Evolutionary conservation across 2,113 vertebrate genomes (phyloP).

Genomic region (rat (Rattus norvegicus)): DNA sequence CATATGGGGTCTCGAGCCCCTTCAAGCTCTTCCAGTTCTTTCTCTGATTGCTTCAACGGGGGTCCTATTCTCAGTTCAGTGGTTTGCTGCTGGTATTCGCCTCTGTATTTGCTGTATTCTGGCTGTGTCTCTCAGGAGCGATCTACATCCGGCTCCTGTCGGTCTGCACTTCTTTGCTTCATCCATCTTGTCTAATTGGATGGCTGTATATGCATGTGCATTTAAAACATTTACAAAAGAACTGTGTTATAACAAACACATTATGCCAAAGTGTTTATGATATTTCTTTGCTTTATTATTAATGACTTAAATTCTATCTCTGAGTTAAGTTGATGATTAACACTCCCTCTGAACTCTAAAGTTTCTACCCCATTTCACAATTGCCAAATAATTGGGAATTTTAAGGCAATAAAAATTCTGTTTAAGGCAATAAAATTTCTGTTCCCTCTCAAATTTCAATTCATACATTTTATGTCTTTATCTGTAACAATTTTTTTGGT

Average conservation of each 20-base stretch:
- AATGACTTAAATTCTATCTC: neutral
- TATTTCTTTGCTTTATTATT: neutral
- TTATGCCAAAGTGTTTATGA: neutral
- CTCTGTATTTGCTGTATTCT: too few relatives aligned
- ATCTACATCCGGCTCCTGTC: too few relatives aligned
- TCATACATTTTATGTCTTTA: neutral
- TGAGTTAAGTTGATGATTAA: neutral
- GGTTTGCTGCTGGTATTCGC: too few relatives aligned
- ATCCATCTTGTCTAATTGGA: too few relatives aligned
- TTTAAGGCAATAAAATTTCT: neutral
- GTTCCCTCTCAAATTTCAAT: neutral
- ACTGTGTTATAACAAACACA: neutral
- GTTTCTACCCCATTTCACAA: neutral
- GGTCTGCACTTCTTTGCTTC: too few relatives aligned
- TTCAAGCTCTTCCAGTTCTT: too few relatives aligned
- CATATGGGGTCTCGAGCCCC: too few relatives aligned
- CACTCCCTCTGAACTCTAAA: neutral
- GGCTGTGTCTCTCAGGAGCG: too few relatives aligned
- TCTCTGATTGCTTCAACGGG: too few relatives aligned
- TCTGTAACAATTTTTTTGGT: neutral
- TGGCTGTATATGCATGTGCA: too few relatives aligned
- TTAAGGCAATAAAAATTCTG: neutral
- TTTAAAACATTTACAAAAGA: neutral
- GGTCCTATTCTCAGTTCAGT: too few relatives aligned
- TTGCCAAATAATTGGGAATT: neutral